Base-by-base conservation (phyloP, 2,797 vertebrate species). In the Rousettus madagascariensis region DNA sequence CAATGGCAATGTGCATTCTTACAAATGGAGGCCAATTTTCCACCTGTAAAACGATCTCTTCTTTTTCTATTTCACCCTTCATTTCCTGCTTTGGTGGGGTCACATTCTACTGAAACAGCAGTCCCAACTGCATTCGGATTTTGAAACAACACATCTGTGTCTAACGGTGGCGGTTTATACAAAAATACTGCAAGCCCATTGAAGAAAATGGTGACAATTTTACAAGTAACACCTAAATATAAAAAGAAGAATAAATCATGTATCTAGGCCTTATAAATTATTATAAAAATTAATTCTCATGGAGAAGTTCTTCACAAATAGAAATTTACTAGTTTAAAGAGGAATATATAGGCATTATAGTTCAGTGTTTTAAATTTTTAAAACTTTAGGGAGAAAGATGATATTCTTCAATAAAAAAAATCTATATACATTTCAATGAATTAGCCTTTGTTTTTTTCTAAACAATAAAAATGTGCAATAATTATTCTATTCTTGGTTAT, bases 201-300 rank as follows among this genome's bases (percentile, higher is more conserved):
- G 98, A 99, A 98, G 96, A 97, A 12, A n/a, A 99, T 94, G 0
- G 98, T 98, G 95, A 98, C 5, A 77, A 96, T n/a, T 98, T 99
- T 99, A 96, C 98, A 98, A 96, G 65, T 93, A 94, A 98, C 97
- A 98, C 98, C 98, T 99, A 97, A 84, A 97, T 75, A 72, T 28
- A 96, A 92, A 97, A 74, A 97, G 91, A 8, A 96, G 51, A 94
- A 97, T 43, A 41, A 97, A 49, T 74, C 71, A 89, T 43, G 10
- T 0, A 61, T 82, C 55, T 86, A 4, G 17, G 9, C 5, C 20
- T 80, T 94, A 16, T 4, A 57, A 80, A 22, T 41, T 75, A 65
- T 46, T 49, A 90, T 3, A 86, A 63, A 95, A 93, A 49, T 30
- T 36, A 68, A 75, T n/a, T 38, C 24, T 33, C 2, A 41, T 6